A percentile compares a stretch with the other conserved stretches of the same genome.
Evolutionary conservation across 2,797 vertebrate genomes (phyloP).

Genomic region (Trichosurus vulpecula): DNA sequence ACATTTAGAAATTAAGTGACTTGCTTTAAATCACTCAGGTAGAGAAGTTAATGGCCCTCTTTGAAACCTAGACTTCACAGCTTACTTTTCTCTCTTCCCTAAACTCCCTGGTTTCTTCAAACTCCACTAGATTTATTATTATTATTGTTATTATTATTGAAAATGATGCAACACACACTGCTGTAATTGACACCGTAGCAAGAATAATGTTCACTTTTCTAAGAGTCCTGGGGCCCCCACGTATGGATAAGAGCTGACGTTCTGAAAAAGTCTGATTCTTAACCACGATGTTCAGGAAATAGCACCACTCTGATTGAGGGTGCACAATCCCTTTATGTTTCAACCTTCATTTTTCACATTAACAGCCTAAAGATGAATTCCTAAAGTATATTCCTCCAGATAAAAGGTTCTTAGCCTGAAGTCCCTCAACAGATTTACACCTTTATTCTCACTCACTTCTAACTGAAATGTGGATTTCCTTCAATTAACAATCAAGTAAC

Average conservation of each 20-base stretch:
- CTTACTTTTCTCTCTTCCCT: background rate
- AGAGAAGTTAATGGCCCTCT: slow-evolving; percentile 17
- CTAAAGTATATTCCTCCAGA: background rate
- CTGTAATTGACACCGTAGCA: background rate
- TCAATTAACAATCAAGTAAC: background rate
- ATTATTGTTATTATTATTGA: background rate
- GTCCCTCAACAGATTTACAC: background rate
- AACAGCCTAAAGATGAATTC: background rate
- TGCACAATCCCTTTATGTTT: background rate
- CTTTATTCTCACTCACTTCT: background rate
- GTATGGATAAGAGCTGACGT: background rate
- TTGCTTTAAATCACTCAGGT: slow-evolving; percentile 26
- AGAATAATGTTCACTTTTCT: slow-evolving; percentile 1
- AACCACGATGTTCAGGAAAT: background rate
- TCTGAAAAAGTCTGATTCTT: background rate
- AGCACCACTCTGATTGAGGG: background rate
- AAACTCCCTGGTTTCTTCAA: slow-evolving; percentile 18
- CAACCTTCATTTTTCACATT: background rate
- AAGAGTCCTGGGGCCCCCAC: background rate
- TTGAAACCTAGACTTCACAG: slow-evolving; percentile 19
- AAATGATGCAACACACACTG: background rate
- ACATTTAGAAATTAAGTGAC: slow-evolving; percentile 35
- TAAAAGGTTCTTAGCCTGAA: background rate
- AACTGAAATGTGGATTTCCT: background rate
- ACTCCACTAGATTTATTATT: slow-evolving; percentile 4